A percentile compares a stretch with the other conserved stretches of the same genome.
Conservation (phyloP, 1,140 invertebrate species). For the Brachionus rubens region DNA sequence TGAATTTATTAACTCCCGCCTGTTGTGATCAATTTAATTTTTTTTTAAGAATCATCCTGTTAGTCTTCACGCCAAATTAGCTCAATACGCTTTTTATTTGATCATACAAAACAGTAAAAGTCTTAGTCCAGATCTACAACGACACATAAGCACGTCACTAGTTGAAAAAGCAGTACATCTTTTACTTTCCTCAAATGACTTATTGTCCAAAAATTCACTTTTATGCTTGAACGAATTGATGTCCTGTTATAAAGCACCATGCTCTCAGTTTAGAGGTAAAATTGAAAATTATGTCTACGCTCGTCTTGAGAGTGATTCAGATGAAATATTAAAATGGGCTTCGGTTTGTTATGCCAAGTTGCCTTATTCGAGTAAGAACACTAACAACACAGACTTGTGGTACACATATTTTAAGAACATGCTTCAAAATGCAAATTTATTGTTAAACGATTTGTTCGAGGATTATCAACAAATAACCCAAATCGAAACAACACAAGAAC, state of each 20-base stretch:
- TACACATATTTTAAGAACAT: constrained; percentile 14
- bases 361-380: background rate
- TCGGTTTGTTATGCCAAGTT: constrained; percentile 8
- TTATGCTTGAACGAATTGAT: constrained; percentile 10
- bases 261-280: constrained; percentile 5
- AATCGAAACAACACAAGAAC: background rate
- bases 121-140: background rate
- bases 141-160: constrained; percentile 8
- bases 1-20: too few species aligned
- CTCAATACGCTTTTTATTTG: constrained; percentile 26
- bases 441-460: constrained; percentile 21
- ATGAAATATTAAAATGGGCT: constrained; percentile 1
- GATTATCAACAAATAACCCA: background rate
- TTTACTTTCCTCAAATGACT: constrained; percentile 2
- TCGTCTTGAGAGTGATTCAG: background rate
- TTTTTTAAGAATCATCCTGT: constrained; percentile 19
- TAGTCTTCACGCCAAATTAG: constrained; percentile 17
- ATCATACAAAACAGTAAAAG: constrained; percentile 30
- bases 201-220: constrained; percentile 9
- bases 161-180: constrained; percentile 11
- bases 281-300: constrained; percentile 16
- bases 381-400: constrained; percentile 24
- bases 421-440: background rate
- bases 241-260: constrained; percentile 8
- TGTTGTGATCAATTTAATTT: background rate